phyloP scores from a whole-genome alignment of 2,888 invertebrate genomes.

The Leptopilina myrica region DNA sequence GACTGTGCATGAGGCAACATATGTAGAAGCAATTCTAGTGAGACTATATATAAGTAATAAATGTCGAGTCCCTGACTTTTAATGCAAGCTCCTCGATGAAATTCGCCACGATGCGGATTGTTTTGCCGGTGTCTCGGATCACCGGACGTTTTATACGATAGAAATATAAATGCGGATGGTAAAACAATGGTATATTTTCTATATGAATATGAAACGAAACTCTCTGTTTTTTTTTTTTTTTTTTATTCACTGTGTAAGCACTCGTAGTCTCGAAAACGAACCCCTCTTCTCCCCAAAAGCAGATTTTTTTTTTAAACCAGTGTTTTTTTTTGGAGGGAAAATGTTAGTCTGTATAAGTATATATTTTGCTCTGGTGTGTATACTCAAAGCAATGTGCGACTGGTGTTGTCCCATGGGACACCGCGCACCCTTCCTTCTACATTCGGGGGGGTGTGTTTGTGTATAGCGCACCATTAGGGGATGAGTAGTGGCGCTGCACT shows the following conservation, averaged over 20 bases:
- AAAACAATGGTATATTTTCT: constrained; percentile 37
- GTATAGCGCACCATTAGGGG: neutral
- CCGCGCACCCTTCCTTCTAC: neutral
- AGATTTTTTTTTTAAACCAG: too few relatives aligned
- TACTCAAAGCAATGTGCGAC: constrained; percentile 12
- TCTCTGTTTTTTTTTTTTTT: neutral
- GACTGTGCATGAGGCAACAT: neutral
- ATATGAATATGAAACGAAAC: constrained; percentile 32
- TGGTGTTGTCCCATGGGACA: constrained; percentile 18
- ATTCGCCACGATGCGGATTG: neutral
- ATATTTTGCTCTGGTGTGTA: neutral
- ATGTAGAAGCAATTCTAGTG: neutral
- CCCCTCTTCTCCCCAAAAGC: too few relatives aligned
- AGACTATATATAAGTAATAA: constrained; percentile 24
- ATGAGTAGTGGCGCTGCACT: constrained; percentile 52
- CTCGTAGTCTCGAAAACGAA: neutral
- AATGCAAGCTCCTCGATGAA: constrained; percentile 25
- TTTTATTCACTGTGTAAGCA: neutral
- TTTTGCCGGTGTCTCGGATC: constrained; percentile 23
- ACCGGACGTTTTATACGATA: constrained; percentile 36
- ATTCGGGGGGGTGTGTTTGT: too few relatives aligned
- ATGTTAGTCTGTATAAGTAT: neutral
- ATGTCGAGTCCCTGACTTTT: constrained; percentile 31
- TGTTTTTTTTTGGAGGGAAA: too few relatives aligned
- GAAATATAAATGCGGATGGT: constrained; percentile 34